Base-by-base conservation (phyloP, 2,797 vertebrate species). In the Darevskia mixta region DNA sequence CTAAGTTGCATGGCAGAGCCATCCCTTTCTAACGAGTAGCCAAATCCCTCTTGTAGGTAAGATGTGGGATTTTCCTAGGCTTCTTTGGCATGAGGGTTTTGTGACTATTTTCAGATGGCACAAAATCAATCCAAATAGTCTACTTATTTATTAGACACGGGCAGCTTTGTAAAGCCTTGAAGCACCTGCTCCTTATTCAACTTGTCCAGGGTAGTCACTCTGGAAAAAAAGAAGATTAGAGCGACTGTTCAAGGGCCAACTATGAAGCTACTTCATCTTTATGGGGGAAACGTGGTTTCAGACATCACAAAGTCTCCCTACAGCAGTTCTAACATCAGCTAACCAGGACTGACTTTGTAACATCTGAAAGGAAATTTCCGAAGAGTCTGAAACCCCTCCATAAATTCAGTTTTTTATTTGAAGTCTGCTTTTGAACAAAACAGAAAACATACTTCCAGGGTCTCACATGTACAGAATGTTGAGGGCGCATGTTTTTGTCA, bases 71-170 rank as follows among this genome's bases (percentile, higher is more conserved):
- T 71, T 87, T 81, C 71, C 79, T 64, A 64, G 27, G 9, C 29
- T 73, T 61, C 27, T 71, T 72, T 61, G 78, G 75, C 61, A 69
- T 32, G 38, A 79, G 29, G 20, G 27, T 58, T 80, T 81, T 87
- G 78, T 41, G 49, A 64, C 66, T 87, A 15, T 38, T 73, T 87
- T 73, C 67, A 81, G 49, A 81, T 72, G 86, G 79, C 79, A 87
- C 17, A 58, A 72, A 61, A 81, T 81, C 79, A 82, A 66, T n/a
- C 58, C 55, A 75, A 82, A 66, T 82, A 66, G 66, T 87, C 38
- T 45, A 43, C 29, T 38, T 38, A 45, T 75, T 66, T 64, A 76
- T 66, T 82, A 66, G 82, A 82, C 38, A 75, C 2, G 49, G 11
- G 23, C 7, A 82, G 55, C 69, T 75, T 45, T 82, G 29, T 76